A percentile compares a stretch with the other conserved stretches of the same genome.
Conservation (phyloP, 2,888 invertebrate species). For the Metacarcinus magister region DNA sequence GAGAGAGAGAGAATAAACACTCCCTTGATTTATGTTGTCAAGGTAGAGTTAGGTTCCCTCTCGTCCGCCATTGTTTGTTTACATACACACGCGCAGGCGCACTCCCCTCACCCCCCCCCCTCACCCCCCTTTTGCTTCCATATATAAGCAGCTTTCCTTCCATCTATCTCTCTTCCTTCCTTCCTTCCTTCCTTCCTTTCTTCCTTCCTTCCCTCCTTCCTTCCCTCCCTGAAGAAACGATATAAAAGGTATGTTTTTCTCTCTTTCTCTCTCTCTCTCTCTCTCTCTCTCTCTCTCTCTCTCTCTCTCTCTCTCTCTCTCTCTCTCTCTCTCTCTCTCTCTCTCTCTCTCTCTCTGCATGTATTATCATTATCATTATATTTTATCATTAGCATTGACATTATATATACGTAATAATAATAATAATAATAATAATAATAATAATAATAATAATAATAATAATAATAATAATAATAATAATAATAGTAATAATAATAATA, state of each 20-base stretch:
- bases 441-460: slow-evolving; percentile 15
- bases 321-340: neutral
- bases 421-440: neutral
- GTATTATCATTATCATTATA: too few species aligned
- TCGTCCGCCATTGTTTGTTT: neutral
- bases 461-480: slow-evolving; percentile 10
- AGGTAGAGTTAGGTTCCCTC: neutral
- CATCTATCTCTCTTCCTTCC: neutral
- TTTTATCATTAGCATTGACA: too few species aligned
- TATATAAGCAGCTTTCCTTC: neutral
- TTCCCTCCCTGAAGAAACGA: neutral
- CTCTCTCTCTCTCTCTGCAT: too few species aligned
- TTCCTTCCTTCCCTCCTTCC: neutral
- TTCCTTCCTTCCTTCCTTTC: neutral
- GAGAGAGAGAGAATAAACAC: too few species aligned
- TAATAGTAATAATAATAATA: neutral
- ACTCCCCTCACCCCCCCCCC: neutral
- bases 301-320: slow-evolving; percentile 57
- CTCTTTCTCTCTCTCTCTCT: neutral
- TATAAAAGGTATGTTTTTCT: too few species aligned
- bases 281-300: neutral
- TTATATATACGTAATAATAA: too few species aligned
- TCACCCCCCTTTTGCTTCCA: neutral
- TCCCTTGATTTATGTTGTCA: neutral
- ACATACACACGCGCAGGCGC: neutral